Evolutionary conservation across 2,113 vertebrate genomes (phyloP).

Genomic region (Neoarius graeffei): DNA sequence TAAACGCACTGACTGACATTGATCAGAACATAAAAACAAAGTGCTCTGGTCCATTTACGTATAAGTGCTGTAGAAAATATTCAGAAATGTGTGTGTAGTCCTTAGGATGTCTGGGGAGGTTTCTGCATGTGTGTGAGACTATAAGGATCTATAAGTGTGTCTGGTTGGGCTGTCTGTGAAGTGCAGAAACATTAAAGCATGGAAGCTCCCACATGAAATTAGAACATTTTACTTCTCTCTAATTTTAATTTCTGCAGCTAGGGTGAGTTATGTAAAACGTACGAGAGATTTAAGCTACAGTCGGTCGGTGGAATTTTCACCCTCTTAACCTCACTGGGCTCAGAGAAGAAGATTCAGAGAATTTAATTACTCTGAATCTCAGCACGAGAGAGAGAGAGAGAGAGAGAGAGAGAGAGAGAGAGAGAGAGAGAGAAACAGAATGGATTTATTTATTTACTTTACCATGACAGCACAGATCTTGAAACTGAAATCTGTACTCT

Average conservation of each 20-base stretch:
- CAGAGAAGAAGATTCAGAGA: conserved; percentile 30
- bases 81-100: not conserved
- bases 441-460: conserved; percentile 50
- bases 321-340: conserved; percentile 19
- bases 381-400: conserved; percentile 19
- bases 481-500: conserved; percentile 46
- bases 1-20: too few relatives aligned
- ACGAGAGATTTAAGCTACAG: conserved; percentile 30
- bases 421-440: conserved; percentile 39
- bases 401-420: conserved; percentile 37
- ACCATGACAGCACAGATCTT: conserved; percentile 35
- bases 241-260: conserved; percentile 49
- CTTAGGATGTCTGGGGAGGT: not conserved
- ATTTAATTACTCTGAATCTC: conserved; percentile 52
- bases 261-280: conserved; percentile 48
- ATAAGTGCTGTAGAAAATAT: not conserved
- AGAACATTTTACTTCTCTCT: conserved; percentile 46
- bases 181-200: conserved; percentile 30
- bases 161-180: conserved; percentile 36
- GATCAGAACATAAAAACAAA: not conserved
- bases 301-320: conserved; percentile 33
- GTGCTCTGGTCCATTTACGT: not conserved
- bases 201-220: conserved; percentile 45
- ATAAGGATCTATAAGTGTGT: conserved; percentile 3
- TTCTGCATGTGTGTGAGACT: not conserved